These are phyloP conservation scores for Diplolepis rosae DNA, from an alignment of 2,888 invertebrate species.

Conservation along the genomic window DNA sequence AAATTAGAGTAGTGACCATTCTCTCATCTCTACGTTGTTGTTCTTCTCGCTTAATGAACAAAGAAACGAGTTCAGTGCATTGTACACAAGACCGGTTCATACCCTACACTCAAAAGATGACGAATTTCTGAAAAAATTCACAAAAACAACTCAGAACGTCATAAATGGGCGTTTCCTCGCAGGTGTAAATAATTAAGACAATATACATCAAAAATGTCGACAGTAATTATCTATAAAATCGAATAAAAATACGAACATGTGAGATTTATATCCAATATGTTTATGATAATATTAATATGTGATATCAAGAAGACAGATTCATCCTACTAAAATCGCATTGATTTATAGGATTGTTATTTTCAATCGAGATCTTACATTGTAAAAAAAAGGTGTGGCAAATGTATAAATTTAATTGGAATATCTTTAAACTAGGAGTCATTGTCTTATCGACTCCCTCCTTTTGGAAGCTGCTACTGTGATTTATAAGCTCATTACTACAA, in stretches of 20 bases:
- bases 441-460: too few species aligned
- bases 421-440: too few species aligned
- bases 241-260: neutral
- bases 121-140: neutral
- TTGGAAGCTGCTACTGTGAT: too few species aligned
- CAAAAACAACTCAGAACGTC: neutral
- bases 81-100: slow-evolving; percentile 20
- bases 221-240: neutral
- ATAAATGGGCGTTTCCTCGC: neutral
- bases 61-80: slow-evolving; percentile 10
- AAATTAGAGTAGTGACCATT: slow-evolving; percentile 24
- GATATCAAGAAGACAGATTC: too few species aligned
- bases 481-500: slow-evolving; percentile 14
- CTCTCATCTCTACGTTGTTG: slow-evolving; percentile 18
- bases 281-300: too few species aligned
- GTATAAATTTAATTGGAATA: too few species aligned
- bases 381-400: neutral
- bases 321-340: too few species aligned
- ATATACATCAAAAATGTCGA: too few species aligned
- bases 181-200: neutral
- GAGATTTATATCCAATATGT: too few species aligned
- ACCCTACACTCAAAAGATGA: neutral
- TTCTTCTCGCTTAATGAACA: slow-evolving; percentile 16
- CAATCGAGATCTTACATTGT: too few species aligned
- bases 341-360: too few species aligned